Evolutionary conservation across 2,888 invertebrate species (phyloP).

Genomic region (Operophtera brumata): DNA sequence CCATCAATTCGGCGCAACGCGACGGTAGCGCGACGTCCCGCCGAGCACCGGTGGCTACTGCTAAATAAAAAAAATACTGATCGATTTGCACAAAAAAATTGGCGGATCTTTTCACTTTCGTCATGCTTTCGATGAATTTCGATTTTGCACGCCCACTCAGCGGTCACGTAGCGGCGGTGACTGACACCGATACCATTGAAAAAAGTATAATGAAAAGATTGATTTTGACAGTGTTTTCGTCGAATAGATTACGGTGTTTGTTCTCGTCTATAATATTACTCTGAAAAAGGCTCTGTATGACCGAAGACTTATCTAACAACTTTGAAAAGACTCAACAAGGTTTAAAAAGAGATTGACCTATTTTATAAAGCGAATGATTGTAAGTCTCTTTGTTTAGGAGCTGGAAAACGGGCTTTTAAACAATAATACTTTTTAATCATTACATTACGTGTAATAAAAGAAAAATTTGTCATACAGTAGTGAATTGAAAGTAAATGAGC

Average conservation of each 20-base stretch:
- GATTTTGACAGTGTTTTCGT: conserved; percentile 1
- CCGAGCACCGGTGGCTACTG: conserved; percentile 50
- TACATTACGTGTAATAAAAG: no score
- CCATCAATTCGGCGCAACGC: conserved; percentile 49
- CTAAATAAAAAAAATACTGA: conserved; percentile 48
- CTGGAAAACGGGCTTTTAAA: no score
- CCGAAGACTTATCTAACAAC: no score
- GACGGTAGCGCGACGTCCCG: conserved; percentile 57
- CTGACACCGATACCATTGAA: conserved; percentile 21
- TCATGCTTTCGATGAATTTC: conserved; percentile 43
- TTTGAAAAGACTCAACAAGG: background rate
- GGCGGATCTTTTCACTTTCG: conserved; percentile 61
- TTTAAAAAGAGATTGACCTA: background rate
- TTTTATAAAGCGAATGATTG: background rate
- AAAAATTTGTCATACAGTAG: no score
- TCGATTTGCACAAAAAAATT: conserved; percentile 64
- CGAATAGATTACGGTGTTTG: background rate
- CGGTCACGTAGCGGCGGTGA: conserved; percentile 22
- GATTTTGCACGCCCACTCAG: conserved; percentile 72
- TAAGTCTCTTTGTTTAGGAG: background rate
- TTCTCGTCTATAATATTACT: background rate
- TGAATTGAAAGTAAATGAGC: no score
- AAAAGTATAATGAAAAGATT: conserved; percentile 22
- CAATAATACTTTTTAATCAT: no score
- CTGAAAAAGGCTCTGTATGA: background rate